These are phyloP conservation scores for Denticeps clupeoides DNA, from an alignment of 2,797 vertebrate genomes.

Conservation along the genomic window DNA sequence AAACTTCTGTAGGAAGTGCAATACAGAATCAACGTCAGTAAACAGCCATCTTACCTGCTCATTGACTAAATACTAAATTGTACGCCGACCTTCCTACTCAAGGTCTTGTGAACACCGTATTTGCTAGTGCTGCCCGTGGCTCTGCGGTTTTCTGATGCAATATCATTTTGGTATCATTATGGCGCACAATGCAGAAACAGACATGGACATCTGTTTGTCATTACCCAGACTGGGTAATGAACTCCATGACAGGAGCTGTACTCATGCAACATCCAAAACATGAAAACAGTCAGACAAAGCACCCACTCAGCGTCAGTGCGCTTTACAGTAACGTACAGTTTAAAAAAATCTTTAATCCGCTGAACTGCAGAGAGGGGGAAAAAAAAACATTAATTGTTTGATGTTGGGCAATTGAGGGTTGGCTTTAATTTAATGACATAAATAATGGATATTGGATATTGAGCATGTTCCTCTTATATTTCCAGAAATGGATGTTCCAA, in stretches of 20 bases:
- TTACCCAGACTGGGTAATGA: conserved; percentile 46
- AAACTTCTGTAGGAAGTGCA: too few relatives aligned
- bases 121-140: conserved; percentile 35
- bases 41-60: too few relatives aligned
- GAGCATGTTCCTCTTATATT: too few relatives aligned
- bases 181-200: conserved; percentile 8
- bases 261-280: conserved; percentile 42
- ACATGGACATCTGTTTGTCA: conserved; percentile 46
- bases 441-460: too few relatives aligned
- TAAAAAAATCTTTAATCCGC: too few relatives aligned
- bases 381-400: too few relatives aligned
- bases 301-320: neutral
- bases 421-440: too few relatives aligned
- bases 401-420: too few relatives aligned
- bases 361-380: too few relatives aligned
- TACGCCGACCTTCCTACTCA: conserved; percentile 3
- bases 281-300: conserved; percentile 20
- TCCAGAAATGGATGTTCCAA: too few relatives aligned
- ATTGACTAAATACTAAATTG: too few relatives aligned
- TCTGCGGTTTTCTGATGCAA: conserved; percentile 40
- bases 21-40: too few relatives aligned
- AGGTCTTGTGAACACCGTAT: conserved; percentile 1
- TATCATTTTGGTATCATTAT: conserved; percentile 36
- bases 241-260: conserved; percentile 39
- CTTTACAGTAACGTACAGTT: neutral